Conservation (phyloP, 2,113 vertebrate species). For the Sus scrofa region DNA sequence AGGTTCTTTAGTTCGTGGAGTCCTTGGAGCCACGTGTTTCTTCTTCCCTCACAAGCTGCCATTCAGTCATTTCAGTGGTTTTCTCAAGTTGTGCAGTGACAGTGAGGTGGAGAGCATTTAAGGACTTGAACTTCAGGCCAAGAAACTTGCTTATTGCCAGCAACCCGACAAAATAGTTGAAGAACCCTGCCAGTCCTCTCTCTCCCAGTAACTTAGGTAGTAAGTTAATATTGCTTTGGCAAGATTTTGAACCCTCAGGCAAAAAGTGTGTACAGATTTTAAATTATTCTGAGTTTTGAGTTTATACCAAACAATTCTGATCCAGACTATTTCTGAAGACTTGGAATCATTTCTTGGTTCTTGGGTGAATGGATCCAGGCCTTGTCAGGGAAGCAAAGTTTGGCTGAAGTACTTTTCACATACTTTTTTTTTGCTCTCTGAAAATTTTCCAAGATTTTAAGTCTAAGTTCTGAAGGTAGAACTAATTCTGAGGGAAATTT, state of each 20-base stretch:
- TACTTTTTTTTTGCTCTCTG: background rate
- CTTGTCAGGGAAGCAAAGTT: background rate
- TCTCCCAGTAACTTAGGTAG: background rate
- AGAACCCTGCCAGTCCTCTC: background rate
- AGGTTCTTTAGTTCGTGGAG: background rate
- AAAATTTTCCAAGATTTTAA: background rate
- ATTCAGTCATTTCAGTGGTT: background rate
- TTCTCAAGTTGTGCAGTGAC: background rate
- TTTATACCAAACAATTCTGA: background rate
- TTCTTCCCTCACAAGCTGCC: conserved; percentile 2
- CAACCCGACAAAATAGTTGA: conserved; percentile 27
- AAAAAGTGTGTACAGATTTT: background rate
- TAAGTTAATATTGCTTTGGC: background rate
- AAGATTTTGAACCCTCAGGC: background rate
- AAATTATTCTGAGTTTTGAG: background rate
- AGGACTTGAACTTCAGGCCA: conserved; percentile 45
- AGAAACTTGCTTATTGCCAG: background rate
- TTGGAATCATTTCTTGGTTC: background rate
- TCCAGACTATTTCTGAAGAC: background rate
- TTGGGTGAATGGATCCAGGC: background rate
- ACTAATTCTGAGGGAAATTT: background rate
- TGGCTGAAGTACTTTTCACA: background rate
- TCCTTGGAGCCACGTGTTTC: conserved; percentile 8
- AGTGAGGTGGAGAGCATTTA: conserved; percentile 16
- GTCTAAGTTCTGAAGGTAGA: background rate